Evolutionary conservation across 2,888 invertebrate species (phyloP).

Genomic region (Strigamia crassipes): DNA sequence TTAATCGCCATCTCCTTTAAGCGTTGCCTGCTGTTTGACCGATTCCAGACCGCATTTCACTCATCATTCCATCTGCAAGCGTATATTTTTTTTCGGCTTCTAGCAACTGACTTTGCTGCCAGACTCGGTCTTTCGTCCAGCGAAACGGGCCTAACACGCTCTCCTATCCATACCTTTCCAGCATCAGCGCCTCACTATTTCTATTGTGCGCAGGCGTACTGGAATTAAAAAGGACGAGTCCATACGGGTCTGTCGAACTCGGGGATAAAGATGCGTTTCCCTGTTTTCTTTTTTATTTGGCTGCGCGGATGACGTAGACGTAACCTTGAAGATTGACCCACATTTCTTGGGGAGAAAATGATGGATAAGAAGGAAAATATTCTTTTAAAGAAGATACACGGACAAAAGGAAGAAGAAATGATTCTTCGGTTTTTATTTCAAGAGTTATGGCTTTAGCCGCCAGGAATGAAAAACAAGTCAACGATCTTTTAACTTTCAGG

Average conservation of each 20-base stretch:
- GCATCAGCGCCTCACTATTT: background rate
- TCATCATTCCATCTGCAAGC: background rate
- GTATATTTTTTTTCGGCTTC: background rate
- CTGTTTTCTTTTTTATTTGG: background rate
- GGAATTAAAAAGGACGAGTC: background rate
- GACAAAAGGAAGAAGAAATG: background rate
- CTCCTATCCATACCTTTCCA: background rate
- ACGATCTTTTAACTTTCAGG: conserved; percentile 27
- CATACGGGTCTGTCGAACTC: background rate
- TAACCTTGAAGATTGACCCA: conserved; percentile 4
- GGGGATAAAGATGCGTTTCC: background rate
- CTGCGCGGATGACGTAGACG: background rate
- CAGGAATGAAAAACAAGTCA: conserved; percentile 7
- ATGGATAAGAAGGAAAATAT: background rate
- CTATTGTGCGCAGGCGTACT: background rate
- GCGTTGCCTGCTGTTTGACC: background rate
- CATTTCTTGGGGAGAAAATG: background rate
- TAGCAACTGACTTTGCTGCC: background rate
- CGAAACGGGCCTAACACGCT: background rate
- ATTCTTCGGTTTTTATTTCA: conserved; percentile 24
- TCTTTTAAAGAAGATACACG: background rate
- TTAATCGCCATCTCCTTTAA: conserved; percentile 8
- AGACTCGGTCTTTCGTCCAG: background rate
- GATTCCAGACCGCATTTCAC: background rate
- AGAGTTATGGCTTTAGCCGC: conserved; percentile 17